phyloP scores from a whole-genome alignment of 2,797 vertebrate species.

The Enteromius anoplus region DNA sequence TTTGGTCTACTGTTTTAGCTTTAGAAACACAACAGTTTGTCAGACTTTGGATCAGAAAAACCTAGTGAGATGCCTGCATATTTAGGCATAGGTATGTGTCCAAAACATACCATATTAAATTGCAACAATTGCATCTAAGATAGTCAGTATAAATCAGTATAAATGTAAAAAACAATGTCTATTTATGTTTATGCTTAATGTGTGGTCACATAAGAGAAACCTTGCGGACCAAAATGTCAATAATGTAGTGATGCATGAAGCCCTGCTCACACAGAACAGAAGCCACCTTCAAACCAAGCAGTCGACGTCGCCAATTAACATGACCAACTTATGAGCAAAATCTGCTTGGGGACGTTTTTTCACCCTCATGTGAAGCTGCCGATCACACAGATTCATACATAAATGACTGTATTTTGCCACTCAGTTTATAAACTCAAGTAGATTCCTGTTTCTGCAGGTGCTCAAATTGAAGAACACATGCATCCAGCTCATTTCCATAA shows the following conservation, averaged over 20 bases:
- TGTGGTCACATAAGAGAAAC: not conserved
- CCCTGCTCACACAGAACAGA: not conserved
- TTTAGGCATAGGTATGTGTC: conserved; percentile 3
- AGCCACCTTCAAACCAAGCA: not conserved
- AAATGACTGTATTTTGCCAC: not conserved
- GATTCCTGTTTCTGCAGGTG: not conserved
- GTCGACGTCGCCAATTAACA: not conserved
- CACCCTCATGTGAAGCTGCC: not conserved
- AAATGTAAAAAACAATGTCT: not conserved
- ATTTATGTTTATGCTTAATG: not conserved
- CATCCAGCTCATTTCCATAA: not conserved
- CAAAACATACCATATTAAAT: not conserved
- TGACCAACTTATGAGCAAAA: not conserved
- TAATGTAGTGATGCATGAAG: not conserved
- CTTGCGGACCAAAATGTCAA: not conserved
- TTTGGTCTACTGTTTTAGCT: not conserved
- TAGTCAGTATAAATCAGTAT: no score
- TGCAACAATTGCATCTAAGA: not conserved
- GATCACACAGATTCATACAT: not conserved
- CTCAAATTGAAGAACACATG: not conserved
- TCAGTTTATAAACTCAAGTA: not conserved
- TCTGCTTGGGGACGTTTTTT: not conserved
- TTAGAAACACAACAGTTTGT: not conserved
- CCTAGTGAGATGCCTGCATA: conserved; percentile 1
- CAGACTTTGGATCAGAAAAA: not conserved